A percentile compares a stretch with the other conserved stretches of the same genome.
These are phyloP conservation scores for Synodontis membranacea DNA, from an alignment of 2,113 vertebrate species.

Conservation along the genomic window DNA sequence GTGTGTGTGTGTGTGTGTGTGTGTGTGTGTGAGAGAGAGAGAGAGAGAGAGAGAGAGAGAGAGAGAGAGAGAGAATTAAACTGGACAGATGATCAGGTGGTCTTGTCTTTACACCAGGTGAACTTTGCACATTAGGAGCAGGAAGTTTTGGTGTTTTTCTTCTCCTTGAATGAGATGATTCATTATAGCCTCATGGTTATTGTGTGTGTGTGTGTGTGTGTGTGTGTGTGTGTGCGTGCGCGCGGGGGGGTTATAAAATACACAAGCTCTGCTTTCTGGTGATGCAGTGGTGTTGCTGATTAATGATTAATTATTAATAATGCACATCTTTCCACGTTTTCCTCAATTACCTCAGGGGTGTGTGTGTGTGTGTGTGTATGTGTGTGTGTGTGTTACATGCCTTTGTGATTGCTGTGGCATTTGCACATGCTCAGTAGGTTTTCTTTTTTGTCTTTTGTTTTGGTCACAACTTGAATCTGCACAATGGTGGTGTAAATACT, in stretches of 20 bases:
- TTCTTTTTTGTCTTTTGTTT: neutral
- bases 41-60: neutral
- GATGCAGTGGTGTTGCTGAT: neutral
- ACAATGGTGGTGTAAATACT: conserved; percentile 53
- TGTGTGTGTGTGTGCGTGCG: neutral
- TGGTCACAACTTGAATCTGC: conserved; percentile 39
- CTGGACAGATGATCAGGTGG: neutral
- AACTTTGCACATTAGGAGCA: conserved; percentile 33
- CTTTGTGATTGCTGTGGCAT: conserved; percentile 1
- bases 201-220: neutral
- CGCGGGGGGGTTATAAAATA: neutral
- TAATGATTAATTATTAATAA: neutral
- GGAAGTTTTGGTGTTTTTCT: conserved; percentile 3
- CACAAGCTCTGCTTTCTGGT: neutral
- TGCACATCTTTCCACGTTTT: neutral
- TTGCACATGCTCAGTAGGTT: conserved; percentile 11
- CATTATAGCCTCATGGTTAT: neutral
- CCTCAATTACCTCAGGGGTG: conserved; percentile 29
- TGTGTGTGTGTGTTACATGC: neutral
- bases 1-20: neutral
- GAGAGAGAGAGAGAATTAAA: neutral
- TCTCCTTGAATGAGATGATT: neutral
- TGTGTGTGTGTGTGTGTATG: neutral
- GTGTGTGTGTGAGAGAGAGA: neutral
- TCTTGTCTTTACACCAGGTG: neutral